A percentile compares a stretch with the other conserved stretches of the same genome.
These are phyloP conservation scores for Empidonax traillii DNA, from an alignment of 2,113 vertebrate species.

Conservation along the genomic window DNA sequence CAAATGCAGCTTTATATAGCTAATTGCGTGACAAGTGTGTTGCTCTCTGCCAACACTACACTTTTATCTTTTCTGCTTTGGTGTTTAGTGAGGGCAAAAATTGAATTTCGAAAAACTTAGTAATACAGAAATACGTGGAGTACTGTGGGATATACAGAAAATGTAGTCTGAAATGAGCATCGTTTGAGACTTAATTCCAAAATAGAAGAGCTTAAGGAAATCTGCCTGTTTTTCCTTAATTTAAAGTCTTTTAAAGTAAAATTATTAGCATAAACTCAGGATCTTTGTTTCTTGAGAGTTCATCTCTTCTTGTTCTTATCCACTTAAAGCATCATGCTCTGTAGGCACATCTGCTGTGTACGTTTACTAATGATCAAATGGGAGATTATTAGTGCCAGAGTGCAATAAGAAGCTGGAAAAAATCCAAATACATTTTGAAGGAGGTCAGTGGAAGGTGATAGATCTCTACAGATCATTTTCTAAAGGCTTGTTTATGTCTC, in stretches of 20 bases:
- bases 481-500: not conserved
- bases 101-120: not conserved
- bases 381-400: not conserved
- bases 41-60: not conserved
- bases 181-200: not conserved
- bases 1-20: not conserved
- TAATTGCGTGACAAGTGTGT: not conserved
- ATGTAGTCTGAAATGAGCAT: not conserved
- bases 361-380: not conserved
- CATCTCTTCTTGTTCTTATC: conserved; percentile 26
- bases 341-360: conserved; percentile 1
- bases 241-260: not conserved
- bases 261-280: conserved; percentile 11
- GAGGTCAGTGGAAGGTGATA: not conserved
- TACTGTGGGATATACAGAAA: not conserved
- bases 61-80: not conserved
- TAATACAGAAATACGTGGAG: not conserved
- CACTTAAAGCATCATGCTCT: not conserved
- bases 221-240: not conserved
- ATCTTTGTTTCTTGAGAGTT: conserved; percentile 41
- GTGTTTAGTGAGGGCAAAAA: not conserved
- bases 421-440: not conserved
- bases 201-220: not conserved
- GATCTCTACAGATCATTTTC: not conserved
- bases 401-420: not conserved